Conservation (phyloP, 2,797 vertebrate species). For the Pseudomugil tenellus region DNA sequence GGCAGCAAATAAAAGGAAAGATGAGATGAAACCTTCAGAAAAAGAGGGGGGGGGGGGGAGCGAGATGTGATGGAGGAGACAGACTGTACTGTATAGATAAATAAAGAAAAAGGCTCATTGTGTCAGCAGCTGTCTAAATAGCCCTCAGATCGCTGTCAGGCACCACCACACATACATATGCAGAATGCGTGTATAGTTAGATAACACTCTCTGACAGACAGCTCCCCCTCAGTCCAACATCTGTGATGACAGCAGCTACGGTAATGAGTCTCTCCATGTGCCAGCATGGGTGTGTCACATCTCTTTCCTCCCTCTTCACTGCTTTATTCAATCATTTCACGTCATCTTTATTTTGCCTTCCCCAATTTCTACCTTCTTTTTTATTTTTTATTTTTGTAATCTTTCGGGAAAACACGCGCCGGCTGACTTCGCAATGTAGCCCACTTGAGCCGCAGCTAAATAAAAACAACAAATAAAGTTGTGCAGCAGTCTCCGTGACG, state of each 20-base stretch:
- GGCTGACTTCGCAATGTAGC: conserved; percentile 36
- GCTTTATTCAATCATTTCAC: conserved; percentile 65
- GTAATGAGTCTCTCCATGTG: conserved; percentile 80
- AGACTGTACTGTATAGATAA: conserved; percentile 74
- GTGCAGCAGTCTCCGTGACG: not conserved
- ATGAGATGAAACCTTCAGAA: conserved; percentile 35
- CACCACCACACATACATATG: conserved; percentile 38
- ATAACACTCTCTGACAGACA: conserved; percentile 72
- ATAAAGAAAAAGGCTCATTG: conserved; percentile 77
- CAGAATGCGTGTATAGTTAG: conserved; percentile 33
- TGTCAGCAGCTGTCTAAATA: conserved; percentile 83
- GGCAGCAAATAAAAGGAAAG: conserved; percentile 33
- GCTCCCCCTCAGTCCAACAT: conserved; percentile 83
- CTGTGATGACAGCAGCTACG: conserved; percentile 81
- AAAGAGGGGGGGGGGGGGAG: conserved; percentile 26
- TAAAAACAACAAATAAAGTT: conserved; percentile 34
- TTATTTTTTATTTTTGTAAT: conserved; percentile 44
- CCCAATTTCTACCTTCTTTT: conserved; percentile 4
- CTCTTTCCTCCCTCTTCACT: conserved; percentile 59
- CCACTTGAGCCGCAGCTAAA: conserved; percentile 23
- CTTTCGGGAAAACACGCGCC: conserved; percentile 38
- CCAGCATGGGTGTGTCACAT: conserved; percentile 71
- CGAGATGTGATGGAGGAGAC: conserved; percentile 66
- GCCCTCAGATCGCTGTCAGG: conserved; percentile 76
- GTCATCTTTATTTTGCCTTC: conserved; percentile 51